phyloP scores from a whole-genome alignment of 2,113 vertebrate genomes.

The Zosterops borbonicus region DNA sequence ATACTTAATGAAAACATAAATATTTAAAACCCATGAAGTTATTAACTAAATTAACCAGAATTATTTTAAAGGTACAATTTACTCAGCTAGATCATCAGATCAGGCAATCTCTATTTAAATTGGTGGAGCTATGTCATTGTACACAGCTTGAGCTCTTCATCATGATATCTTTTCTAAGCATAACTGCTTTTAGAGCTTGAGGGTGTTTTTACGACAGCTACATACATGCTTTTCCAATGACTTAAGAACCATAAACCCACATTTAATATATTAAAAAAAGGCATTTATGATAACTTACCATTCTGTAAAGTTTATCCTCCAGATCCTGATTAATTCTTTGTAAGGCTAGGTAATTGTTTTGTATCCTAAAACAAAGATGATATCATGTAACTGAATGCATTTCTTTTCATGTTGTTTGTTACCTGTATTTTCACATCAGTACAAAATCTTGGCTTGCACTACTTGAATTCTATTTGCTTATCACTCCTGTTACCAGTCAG shows the following conservation, averaged over 20 bases:
- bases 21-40: background rate
- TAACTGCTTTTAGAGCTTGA: background rate
- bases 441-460: background rate
- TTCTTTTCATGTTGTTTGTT: background rate
- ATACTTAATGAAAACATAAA: constrained; percentile 28
- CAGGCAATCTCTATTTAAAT: background rate
- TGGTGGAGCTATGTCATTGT: background rate
- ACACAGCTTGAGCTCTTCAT: background rate
- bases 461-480: constrained; percentile 16
- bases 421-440: constrained; percentile 3
- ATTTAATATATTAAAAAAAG: background rate
- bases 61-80: constrained; percentile 26
- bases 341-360: constrained; percentile 92
- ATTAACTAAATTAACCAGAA: constrained; percentile 39
- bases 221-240: background rate
- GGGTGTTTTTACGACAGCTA: background rate
- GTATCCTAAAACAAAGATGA: constrained; percentile 83
- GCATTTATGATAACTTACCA: constrained; percentile 76
- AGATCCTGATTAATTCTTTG: constrained; percentile 97
- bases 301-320: constrained; percentile 92
- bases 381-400: background rate
- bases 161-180: background rate
- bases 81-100: background rate
- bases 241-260: background rate
- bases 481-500: background rate